Conservation (phyloP, 2,113 vertebrate genomes). For the Phrynocephalus versicolor region DNA sequence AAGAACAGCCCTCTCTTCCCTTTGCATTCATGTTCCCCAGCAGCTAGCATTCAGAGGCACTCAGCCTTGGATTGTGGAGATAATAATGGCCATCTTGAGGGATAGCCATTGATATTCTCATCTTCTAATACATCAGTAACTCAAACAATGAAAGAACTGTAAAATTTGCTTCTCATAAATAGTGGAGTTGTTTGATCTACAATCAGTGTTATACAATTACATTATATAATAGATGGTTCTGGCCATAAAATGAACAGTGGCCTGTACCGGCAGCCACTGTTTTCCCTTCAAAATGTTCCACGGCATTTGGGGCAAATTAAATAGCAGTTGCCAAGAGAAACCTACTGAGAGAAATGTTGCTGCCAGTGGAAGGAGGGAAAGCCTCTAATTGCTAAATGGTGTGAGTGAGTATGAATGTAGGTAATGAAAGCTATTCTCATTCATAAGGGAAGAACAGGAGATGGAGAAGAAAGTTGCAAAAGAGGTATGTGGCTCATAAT, state of each 20-base stretch:
- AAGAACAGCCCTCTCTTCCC: background rate
- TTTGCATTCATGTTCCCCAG: background rate
- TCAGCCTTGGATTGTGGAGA: no score
- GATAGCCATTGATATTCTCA: background rate
- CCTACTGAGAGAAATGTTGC: background rate
- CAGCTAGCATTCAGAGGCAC: no score
- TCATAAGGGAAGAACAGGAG: background rate
- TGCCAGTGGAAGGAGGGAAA: no score
- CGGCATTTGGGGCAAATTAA: background rate
- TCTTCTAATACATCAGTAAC: constrained; percentile 1
- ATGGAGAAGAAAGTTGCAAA: background rate
- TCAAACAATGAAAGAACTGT: constrained; percentile 53
- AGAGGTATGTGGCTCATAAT: background rate
- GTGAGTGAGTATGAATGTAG: background rate
- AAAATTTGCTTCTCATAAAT: constrained; percentile 44
- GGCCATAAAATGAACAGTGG: background rate
- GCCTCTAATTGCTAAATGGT: background rate
- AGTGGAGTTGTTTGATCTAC: constrained; percentile 51
- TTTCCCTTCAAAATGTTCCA: background rate
- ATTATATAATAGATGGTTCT: background rate
- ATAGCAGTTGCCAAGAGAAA: background rate
- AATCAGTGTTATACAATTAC: background rate
- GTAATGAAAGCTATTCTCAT: background rate
- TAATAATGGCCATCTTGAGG: no score
- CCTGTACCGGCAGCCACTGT: background rate